Evolutionary conservation across 2,113 vertebrate genomes (phyloP).

Genomic region (Argyrosomus japonicus): DNA sequence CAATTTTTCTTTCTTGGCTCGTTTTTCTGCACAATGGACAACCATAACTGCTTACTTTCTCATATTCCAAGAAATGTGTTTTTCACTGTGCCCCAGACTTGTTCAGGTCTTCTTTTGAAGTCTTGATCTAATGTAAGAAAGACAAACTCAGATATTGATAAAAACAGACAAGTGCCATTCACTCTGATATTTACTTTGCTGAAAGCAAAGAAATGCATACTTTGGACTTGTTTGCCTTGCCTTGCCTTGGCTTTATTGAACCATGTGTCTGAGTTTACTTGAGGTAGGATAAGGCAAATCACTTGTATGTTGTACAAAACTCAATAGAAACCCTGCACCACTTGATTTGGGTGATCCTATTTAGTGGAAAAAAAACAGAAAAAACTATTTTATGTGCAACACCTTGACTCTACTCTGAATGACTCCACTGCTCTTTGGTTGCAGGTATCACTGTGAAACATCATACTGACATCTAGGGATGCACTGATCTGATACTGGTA

Average conservation of each 20-base stretch:
- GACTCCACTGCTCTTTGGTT: neutral
- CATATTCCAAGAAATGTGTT: neutral
- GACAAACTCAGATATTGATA: neutral
- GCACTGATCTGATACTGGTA: too few species aligned
- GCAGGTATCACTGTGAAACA: neutral
- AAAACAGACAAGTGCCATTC: neutral
- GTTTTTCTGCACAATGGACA: neutral
- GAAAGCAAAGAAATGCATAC: neutral
- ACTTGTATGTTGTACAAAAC: neutral
- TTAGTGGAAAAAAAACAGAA: neutral
- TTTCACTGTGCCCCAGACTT: neutral
- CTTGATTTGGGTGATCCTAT: neutral
- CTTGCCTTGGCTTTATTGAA: neutral
- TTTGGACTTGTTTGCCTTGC: neutral
- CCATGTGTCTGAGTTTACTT: neutral
- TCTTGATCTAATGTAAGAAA: conserved; percentile 2
- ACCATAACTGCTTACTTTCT: neutral
- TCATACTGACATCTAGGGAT: neutral
- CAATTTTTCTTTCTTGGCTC: neutral
- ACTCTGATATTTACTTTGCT: neutral
- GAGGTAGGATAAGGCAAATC: neutral
- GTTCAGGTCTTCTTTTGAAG: neutral
- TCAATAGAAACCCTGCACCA: neutral
- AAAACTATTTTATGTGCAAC: neutral
- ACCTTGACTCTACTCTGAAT: neutral